Conservation (phyloP, 2,113 vertebrate species). For the Verasper variegatus region DNA sequence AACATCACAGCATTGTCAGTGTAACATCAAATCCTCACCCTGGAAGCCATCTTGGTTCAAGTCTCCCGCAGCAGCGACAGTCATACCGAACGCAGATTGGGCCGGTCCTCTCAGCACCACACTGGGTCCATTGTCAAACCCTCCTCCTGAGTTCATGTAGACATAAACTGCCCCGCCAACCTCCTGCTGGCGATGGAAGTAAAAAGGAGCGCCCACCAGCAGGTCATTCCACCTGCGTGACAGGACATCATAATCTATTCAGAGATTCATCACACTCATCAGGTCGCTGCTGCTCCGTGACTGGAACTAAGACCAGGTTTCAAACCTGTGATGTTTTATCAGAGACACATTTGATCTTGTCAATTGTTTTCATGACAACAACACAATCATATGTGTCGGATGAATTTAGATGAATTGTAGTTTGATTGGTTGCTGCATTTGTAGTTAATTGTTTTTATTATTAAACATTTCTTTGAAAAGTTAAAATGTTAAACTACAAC, state of each 20-base stretch:
- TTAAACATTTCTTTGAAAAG: too few relatives aligned
- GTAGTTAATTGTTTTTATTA: too few relatives aligned
- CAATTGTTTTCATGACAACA: too few relatives aligned
- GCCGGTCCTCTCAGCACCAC: conserved; percentile 81
- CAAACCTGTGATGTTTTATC: too few relatives aligned
- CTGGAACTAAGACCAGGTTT: too few relatives aligned
- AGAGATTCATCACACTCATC: too few relatives aligned
- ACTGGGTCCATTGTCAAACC: conserved; percentile 74
- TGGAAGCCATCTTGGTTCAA: conserved; percentile 93
- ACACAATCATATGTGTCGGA: too few relatives aligned
- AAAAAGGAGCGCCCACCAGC: conserved; percentile 92
- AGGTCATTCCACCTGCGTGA: conserved; percentile 91
- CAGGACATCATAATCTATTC: background rate
- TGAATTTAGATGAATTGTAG: too few relatives aligned
- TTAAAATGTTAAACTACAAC: too few relatives aligned
- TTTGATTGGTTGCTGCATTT: too few relatives aligned
- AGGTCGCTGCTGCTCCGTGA: too few relatives aligned
- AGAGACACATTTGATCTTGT: too few relatives aligned
- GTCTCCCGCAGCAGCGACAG: conserved; percentile 87
- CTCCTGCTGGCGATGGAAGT: conserved; percentile 86
- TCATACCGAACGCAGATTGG: conserved; percentile 87
- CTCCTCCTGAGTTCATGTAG: conserved; percentile 89
- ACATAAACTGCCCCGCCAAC: conserved; percentile 89
- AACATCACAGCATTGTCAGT: accelerated
- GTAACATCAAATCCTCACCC: conserved; percentile 75